A percentile compares a stretch with the other conserved stretches of the same genome.
Evolutionary conservation across 2,888 invertebrate species (phyloP).

Genomic region (Helobdella robusta): DNA sequence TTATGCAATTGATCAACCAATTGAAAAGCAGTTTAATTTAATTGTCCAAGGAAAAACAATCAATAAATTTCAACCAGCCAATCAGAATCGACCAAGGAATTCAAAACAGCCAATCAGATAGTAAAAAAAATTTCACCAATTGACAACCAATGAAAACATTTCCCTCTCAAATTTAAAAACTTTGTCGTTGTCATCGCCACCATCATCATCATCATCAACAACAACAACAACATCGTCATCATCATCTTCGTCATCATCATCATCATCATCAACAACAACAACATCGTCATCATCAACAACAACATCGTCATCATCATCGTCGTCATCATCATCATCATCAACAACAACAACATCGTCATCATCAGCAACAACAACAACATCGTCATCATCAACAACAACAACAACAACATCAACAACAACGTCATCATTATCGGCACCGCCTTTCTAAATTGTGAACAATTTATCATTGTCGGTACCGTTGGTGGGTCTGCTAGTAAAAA

Average conservation of each 20-base stretch:
- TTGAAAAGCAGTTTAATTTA: no score
- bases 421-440: slow-evolving; percentile 21
- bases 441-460: neutral
- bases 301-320: slow-evolving; percentile 23
- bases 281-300: slow-evolving; percentile 24
- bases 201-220: slow-evolving; percentile 27
- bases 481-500: no score
- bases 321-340: slow-evolving; percentile 23
- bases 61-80: no score
- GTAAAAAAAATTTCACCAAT: no score
- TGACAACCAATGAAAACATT: no score
- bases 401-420: slow-evolving; percentile 26
- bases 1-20: no score
- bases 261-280: slow-evolving; percentile 25
- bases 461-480: neutral
- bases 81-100: no score
- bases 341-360: slow-evolving; percentile 27
- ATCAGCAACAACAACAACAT: slow-evolving; percentile 24
- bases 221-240: slow-evolving; percentile 25
- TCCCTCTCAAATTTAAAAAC: no score
- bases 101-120: no score
- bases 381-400: slow-evolving; percentile 25
- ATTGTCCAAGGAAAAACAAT: no score
- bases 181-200: slow-evolving; percentile 4
- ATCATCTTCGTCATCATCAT: slow-evolving; percentile 24